Conservation (phyloP, 2,888 invertebrate species). For the Salticus scenicus region DNA sequence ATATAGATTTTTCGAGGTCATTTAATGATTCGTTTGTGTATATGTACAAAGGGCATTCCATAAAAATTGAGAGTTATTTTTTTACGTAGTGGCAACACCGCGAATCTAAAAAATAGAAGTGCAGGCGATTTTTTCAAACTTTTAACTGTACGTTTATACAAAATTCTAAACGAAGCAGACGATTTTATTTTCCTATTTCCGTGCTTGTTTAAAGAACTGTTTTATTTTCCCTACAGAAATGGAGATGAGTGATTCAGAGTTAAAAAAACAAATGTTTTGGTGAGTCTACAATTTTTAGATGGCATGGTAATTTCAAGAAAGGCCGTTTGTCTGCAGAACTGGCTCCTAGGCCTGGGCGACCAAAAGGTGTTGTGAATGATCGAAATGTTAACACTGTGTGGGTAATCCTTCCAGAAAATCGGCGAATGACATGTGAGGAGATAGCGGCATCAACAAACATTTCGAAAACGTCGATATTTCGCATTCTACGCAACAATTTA, state of each 20-base stretch:
- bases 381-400: no score
- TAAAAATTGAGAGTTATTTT: background rate
- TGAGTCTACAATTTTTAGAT: no score
- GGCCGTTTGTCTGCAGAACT: no score
- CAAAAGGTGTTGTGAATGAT: no score
- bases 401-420: no score
- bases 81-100: conserved; percentile 9
- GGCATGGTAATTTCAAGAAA: no score
- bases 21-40: no score
- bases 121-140: conserved; percentile 9
- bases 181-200: conserved; percentile 7
- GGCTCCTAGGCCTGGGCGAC: no score
- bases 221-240: conserved; percentile 4
- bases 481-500: no score
- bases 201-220: conserved; percentile 1
- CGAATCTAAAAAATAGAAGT: background rate
- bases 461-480: background rate
- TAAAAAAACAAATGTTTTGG: no score
- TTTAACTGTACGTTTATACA: conserved; percentile 7
- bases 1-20: no score
- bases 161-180: conserved; percentile 9
- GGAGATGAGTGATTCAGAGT: no score
- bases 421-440: background rate
- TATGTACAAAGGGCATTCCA: background rate
- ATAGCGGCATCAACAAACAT: background rate